These are phyloP conservation scores for Corythornis madagascariensis DNA, from an alignment of 2,113 vertebrate genomes.

Conservation along the genomic window DNA sequence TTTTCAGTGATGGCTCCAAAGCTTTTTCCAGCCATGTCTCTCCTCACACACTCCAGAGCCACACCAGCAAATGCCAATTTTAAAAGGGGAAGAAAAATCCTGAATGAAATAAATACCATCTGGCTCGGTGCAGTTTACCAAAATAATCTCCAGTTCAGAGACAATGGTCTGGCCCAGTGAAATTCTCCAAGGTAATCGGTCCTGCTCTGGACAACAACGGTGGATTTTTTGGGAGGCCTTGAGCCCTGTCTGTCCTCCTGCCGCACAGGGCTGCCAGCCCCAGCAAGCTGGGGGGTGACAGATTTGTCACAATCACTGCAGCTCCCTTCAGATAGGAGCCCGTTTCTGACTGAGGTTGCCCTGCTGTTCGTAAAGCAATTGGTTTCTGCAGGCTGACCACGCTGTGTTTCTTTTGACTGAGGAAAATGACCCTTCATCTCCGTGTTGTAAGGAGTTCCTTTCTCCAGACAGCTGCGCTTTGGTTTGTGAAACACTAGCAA, in stretches of 20 bases:
- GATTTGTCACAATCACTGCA: not conserved
- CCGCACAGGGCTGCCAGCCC: not conserved
- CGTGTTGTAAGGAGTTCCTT: fast-evolving
- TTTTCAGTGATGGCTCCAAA: constrained; percentile 16
- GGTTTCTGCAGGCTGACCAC: not conserved
- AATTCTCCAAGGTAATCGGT: not conserved
- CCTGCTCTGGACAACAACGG: not conserved
- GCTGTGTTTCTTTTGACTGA: not conserved
- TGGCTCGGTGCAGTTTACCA: not conserved
- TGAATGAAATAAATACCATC: not conserved
- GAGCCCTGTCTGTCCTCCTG: not conserved
- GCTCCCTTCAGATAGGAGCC: not conserved
- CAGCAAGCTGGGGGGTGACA: not conserved
- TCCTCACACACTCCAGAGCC: constrained; percentile 8
- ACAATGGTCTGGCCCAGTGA: not conserved
- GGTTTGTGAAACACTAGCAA: not conserved
- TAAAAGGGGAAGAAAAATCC: not conserved
- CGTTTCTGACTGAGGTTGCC: not conserved
- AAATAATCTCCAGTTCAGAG: not conserved
- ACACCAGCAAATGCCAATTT: constrained; percentile 54
- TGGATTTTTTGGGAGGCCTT: not conserved
- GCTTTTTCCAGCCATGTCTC: not conserved
- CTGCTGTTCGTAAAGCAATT: not conserved
- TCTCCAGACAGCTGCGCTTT: not conserved
- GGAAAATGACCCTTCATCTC: not conserved